phyloP scores from a whole-genome alignment of 2,888 invertebrate species.

The Augiades crinisus region DNA sequence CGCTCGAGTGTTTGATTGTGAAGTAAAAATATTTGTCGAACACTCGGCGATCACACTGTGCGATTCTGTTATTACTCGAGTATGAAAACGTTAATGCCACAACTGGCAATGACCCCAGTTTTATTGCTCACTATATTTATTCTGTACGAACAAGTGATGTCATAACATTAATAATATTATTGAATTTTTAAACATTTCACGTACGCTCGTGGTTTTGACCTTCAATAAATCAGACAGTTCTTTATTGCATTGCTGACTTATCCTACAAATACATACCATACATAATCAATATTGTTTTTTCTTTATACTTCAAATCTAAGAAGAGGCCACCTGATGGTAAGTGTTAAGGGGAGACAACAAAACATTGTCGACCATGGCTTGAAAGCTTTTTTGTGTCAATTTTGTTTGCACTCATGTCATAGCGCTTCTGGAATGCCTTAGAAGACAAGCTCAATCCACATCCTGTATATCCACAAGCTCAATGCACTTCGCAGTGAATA shows the following conservation, averaged over 20 bases:
- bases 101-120: constrained; percentile 23
- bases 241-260: background rate
- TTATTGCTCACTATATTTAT: constrained; percentile 23
- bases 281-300: too few relatives aligned
- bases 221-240: background rate
- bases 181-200: constrained; percentile 4
- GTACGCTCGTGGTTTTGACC: background rate
- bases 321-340: too few relatives aligned
- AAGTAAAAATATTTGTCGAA: constrained; percentile 57
- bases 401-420: too few relatives aligned
- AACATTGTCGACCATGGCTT: too few relatives aligned
- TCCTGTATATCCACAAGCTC: too few relatives aligned
- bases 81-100: constrained; percentile 43
- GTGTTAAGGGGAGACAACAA: too few relatives aligned
- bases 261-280: background rate
- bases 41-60: constrained; percentile 47
- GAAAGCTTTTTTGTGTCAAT: too few relatives aligned
- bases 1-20: constrained; percentile 46
- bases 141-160: constrained; percentile 14
- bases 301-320: too few relatives aligned
- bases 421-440: too few relatives aligned
- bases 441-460: too few relatives aligned
- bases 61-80: constrained; percentile 48
- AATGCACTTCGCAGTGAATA: too few relatives aligned
- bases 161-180: constrained; percentile 7